Evolutionary conservation across 2,888 invertebrate species (phyloP).

Genomic region (Eilema caniola): DNA sequence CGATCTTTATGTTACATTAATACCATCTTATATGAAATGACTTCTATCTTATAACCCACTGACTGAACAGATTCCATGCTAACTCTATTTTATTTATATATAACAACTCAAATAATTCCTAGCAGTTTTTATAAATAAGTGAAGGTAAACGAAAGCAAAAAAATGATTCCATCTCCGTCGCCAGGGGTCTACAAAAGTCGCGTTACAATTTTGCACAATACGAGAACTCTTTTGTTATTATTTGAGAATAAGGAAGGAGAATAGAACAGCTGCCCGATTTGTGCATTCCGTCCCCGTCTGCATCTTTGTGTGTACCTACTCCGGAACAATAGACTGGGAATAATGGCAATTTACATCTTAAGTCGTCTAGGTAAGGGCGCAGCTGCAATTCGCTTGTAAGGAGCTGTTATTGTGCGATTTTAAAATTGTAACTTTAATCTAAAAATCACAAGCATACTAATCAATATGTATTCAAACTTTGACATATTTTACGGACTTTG

Average conservation of each 20-base stretch:
- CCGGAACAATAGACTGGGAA: constrained; percentile 74
- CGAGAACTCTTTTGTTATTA: constrained; percentile 73
- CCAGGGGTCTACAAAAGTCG: constrained; percentile 64
- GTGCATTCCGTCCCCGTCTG: constrained; percentile 84
- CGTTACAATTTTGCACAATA: constrained; percentile 85
- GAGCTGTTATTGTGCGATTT: constrained; percentile 63
- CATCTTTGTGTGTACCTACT: constrained; percentile 79
- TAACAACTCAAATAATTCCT: constrained; percentile 22
- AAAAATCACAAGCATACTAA: constrained; percentile 64
- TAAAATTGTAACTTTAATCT: constrained; percentile 62
- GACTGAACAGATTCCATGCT: constrained; percentile 25
- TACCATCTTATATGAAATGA: constrained; percentile 32
- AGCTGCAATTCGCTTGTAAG: constrained; percentile 79
- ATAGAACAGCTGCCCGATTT: constrained; percentile 83
- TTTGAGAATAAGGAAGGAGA: constrained; percentile 79
- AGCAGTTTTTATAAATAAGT: constrained; percentile 20
- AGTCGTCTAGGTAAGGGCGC: constrained; percentile 82
- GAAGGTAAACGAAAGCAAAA: constrained; percentile 25
- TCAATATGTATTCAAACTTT: constrained; percentile 58
- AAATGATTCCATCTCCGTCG: constrained; percentile 50
- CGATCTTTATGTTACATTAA: constrained; percentile 57
- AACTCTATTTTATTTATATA: constrained; percentile 21
- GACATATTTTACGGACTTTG: constrained; percentile 52
- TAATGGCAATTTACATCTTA: constrained; percentile 87
- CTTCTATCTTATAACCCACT: constrained; percentile 4